Conservation (phyloP, 2,888 invertebrate genomes). For the Callimorpha dominula region DNA sequence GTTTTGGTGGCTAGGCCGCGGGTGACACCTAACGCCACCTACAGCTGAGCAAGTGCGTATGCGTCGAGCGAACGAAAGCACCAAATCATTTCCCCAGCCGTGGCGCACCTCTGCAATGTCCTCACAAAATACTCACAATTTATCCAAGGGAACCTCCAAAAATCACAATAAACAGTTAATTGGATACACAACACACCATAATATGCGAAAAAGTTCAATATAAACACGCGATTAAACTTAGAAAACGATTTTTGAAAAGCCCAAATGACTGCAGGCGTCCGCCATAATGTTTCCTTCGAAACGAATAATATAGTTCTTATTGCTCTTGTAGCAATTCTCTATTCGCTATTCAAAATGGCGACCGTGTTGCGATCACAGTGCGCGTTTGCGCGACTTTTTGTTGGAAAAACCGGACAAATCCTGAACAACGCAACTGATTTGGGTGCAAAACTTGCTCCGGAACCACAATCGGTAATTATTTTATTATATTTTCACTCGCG, state of each 20-base stretch:
- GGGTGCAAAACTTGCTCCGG: slow-evolving; percentile 72
- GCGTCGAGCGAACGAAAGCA: slow-evolving; percentile 86
- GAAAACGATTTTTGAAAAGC: slow-evolving; percentile 87
- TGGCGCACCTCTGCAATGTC: slow-evolving; percentile 86
- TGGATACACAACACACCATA: slow-evolving; percentile 84
- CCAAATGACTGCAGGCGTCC: slow-evolving; percentile 86
- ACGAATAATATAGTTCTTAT: slow-evolving; percentile 88
- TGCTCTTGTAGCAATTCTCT: slow-evolving; percentile 87
- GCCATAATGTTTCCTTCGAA: slow-evolving; percentile 88
- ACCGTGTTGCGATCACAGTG: slow-evolving; percentile 84
- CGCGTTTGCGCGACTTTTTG: slow-evolving; percentile 84
- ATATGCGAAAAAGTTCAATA: slow-evolving; percentile 87
- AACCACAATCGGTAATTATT: slow-evolving; percentile 85
- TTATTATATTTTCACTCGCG: slow-evolving; percentile 75
- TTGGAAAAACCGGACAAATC: slow-evolving; percentile 80
- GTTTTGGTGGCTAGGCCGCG: slow-evolving; percentile 79
- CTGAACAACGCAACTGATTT: slow-evolving; percentile 82
- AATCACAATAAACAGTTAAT: slow-evolving; percentile 83
- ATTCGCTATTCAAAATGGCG: slow-evolving; percentile 88
- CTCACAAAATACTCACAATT: slow-evolving; percentile 85
- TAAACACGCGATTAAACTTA: slow-evolving; percentile 86
- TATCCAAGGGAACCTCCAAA: slow-evolving; percentile 82
- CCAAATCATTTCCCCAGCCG: slow-evolving; percentile 88
- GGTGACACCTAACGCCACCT: slow-evolving; percentile 85
- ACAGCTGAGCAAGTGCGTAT: slow-evolving; percentile 86